Evolutionary conservation across 2,797 vertebrate species (phyloP).

Genomic region (Chrosomus eos): DNA sequence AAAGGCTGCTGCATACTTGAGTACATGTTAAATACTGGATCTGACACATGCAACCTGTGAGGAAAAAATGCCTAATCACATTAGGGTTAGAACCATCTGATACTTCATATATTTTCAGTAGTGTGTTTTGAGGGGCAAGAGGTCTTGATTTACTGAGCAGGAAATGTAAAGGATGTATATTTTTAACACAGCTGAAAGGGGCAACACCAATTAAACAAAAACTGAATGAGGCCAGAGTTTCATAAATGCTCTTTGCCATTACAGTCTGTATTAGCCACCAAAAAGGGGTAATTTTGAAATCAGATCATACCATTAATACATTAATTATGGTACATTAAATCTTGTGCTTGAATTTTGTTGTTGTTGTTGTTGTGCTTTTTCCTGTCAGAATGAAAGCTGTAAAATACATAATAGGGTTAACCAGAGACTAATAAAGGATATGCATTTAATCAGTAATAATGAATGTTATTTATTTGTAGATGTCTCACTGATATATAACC

Average conservation of each 20-base stretch:
- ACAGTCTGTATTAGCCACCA: constrained; percentile 18
- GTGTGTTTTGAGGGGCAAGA: not conserved
- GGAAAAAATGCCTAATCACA: constrained; percentile 20
- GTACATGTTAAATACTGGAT: constrained; percentile 48
- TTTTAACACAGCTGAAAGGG: constrained; percentile 1
- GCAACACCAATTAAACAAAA: constrained; percentile 19
- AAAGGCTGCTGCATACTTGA: constrained; percentile 8
- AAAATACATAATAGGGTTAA: constrained; percentile 13
- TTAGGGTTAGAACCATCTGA: not conserved
- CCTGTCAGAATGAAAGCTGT: not conserved
- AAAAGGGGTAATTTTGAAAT: constrained; percentile 34
- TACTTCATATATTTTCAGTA: constrained; percentile 21
- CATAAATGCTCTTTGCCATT: constrained; percentile 12
- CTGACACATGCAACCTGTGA: constrained; percentile 33
- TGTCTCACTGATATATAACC: constrained; percentile 3
- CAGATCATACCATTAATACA: constrained; percentile 27
- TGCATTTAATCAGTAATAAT: not conserved
- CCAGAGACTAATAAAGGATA: not conserved
- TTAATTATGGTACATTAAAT: constrained; percentile 32
- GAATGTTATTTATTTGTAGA: not conserved
- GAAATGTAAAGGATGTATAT: not conserved
- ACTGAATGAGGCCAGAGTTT: constrained; percentile 9
- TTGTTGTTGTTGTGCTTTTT: not conserved
- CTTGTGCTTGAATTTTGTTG: not conserved
- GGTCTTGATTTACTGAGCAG: not conserved